Evolutionary conservation across 2,113 vertebrate genomes (phyloP).

Genomic region (Alethe diademata): DNA sequence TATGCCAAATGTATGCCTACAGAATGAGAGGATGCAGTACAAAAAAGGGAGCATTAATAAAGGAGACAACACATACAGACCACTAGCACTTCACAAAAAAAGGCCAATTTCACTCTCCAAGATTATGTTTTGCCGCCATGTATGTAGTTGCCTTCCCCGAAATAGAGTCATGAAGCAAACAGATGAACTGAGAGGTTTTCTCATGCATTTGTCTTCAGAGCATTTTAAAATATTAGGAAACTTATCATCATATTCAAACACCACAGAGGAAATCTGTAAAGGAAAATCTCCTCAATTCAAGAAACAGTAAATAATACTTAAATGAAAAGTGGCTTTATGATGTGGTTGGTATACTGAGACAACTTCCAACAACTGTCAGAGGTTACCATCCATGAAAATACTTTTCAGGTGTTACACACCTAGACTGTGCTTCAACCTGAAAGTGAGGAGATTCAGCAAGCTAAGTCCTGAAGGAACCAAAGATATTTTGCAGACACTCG

Average conservation of each 20-base stretch:
- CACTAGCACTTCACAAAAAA: background rate
- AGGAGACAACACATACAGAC: background rate
- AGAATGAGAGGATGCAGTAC: background rate
- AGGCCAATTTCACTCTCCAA: background rate
- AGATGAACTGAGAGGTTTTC: background rate
- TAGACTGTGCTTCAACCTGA: background rate
- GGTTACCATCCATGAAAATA: background rate
- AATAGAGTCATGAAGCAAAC: background rate
- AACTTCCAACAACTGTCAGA: background rate
- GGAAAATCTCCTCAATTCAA: background rate
- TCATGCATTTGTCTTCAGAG: background rate
- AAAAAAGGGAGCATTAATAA: background rate
- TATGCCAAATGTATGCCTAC: background rate
- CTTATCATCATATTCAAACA: background rate
- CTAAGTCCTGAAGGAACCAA: background rate
- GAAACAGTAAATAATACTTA: background rate
- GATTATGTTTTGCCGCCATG: background rate
- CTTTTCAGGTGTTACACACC: background rate
- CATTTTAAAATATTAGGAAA: background rate
- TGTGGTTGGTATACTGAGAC: background rate
- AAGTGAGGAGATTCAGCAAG: background rate
- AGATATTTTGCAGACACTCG: background rate
- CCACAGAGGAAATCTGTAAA: background rate
- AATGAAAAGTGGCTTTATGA: background rate
- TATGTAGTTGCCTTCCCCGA: background rate